phyloP scores from a whole-genome alignment of 1,140 invertebrate genomes.

The Stegodyphus dumicola region DNA sequence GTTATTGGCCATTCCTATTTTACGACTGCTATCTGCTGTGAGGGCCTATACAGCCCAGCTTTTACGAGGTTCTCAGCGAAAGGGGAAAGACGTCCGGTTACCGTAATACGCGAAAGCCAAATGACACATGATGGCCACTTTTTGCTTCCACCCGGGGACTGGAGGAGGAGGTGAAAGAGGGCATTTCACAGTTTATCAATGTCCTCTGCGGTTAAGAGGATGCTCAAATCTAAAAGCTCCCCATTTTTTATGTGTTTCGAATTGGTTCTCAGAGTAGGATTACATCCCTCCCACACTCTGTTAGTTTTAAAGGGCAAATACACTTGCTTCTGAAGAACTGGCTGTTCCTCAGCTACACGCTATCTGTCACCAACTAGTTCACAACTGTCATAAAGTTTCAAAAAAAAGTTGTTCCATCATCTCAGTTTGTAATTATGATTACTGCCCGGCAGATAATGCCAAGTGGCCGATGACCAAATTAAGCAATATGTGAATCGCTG shows the following conservation, averaged over 20 bases:
- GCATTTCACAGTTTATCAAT: conserved; percentile 60
- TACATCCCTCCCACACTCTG: background rate
- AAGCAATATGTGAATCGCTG: too few relatives aligned
- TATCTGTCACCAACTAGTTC: background rate
- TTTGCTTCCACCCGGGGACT: conserved; percentile 1
- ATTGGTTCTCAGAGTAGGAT: conserved; percentile 23
- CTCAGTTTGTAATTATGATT: too few relatives aligned
- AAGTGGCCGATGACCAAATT: too few relatives aligned
- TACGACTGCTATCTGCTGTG: conserved; percentile 37
- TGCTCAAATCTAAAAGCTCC: conserved; percentile 48
- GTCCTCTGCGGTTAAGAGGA: conserved; percentile 58
- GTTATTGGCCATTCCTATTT: conserved; percentile 56
- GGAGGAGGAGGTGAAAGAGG: conserved; percentile 5
- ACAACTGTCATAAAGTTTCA: background rate
- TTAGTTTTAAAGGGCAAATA: too few relatives aligned
- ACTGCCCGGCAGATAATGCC: too few relatives aligned
- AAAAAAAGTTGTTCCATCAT: background rate
- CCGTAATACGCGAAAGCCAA: conserved; percentile 22
- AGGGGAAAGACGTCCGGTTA: conserved; percentile 43
- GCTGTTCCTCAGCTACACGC: too few relatives aligned
- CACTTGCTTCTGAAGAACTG: too few relatives aligned
- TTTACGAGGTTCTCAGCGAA: conserved; percentile 43
- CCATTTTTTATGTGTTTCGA: conserved; percentile 47
- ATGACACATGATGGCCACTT: conserved; percentile 54
- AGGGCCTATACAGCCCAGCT: conserved; percentile 27